Percentiles rank a stretch among this genome's conserved stretches.
These are phyloP conservation scores for Gymnoscopelus microlampas DNA, from an alignment of 2,797 vertebrate genomes.

Conservation along the genomic window DNA sequence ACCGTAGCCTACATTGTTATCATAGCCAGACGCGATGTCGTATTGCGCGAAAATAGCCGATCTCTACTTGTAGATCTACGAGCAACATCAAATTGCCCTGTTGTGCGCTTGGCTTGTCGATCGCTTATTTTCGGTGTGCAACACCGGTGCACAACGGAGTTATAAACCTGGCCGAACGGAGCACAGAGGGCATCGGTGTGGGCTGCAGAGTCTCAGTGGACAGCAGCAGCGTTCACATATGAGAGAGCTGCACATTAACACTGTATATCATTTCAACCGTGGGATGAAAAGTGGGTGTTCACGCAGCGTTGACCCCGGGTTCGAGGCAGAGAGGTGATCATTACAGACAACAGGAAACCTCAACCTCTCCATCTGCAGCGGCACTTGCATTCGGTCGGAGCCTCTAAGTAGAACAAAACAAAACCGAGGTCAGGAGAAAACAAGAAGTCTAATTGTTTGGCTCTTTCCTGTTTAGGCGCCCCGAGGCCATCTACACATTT, in stretches of 20 bases:
- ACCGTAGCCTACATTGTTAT: too few relatives aligned
- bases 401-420: conserved; percentile 73
- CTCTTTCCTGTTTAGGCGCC: conserved; percentile 79
- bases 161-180: too few relatives aligned
- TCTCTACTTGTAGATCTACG: too few relatives aligned
- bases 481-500: conserved; percentile 74
- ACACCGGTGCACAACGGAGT: too few relatives aligned
- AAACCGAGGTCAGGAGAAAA: conserved; percentile 80
- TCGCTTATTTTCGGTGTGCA: too few relatives aligned
- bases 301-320: conserved; percentile 69
- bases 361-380: conserved; percentile 56
- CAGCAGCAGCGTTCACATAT: conserved; percentile 53
- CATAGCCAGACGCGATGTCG: too few relatives aligned
- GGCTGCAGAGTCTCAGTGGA: conserved; percentile 67
- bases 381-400: conserved; percentile 54
- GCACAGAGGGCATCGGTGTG: conserved; percentile 49
- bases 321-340: conserved; percentile 68
- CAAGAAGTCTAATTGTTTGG: conserved; percentile 82
- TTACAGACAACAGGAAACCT: conserved; percentile 66
- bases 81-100: too few relatives aligned
- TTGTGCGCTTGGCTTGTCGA: too few relatives aligned
- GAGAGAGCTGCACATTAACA: conserved; percentile 51
- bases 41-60: too few relatives aligned
- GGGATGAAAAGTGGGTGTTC: conserved; percentile 80
- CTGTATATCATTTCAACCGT: conserved; percentile 74